These are phyloP conservation scores for Formica aserva DNA, from an alignment of 2,888 invertebrate genomes.

Conservation along the genomic window DNA sequence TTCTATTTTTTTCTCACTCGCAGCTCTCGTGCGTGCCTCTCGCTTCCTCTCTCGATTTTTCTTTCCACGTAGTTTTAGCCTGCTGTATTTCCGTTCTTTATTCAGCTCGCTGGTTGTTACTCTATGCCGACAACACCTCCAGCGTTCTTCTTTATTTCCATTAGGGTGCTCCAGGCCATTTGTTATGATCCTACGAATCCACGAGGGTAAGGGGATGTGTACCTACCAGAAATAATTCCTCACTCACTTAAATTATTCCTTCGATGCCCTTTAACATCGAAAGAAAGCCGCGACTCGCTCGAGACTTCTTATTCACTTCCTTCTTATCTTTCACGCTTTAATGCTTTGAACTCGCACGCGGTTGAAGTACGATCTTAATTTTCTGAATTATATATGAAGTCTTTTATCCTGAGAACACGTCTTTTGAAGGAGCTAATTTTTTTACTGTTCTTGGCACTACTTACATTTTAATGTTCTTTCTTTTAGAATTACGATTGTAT, in stretches of 20 bases:
- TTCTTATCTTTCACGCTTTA: constrained; percentile 16
- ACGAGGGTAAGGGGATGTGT: constrained; percentile 17
- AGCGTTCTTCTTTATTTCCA: constrained; percentile 76
- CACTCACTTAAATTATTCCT: constrained; percentile 72
- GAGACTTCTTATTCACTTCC: constrained; percentile 39
- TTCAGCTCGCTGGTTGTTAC: constrained; percentile 49
- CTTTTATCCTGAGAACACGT: constrained; percentile 1
- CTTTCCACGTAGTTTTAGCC: constrained; percentile 42
- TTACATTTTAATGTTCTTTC: neutral
- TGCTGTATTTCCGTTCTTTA: constrained; percentile 22
- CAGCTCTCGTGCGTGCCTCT: neutral
- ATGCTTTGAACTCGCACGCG: constrained; percentile 33
- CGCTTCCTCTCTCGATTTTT: neutral
- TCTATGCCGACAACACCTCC: constrained; percentile 62
- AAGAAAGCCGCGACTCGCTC: constrained; percentile 20
- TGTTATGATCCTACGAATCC: constrained; percentile 73
- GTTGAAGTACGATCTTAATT: constrained; percentile 29
- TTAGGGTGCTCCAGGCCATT: constrained; percentile 73
- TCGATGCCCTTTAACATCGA: constrained; percentile 61
- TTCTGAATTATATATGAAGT: constrained; percentile 43
- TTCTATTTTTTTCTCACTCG: constrained; percentile 24
- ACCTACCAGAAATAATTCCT: constrained; percentile 66
- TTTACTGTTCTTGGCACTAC: neutral
- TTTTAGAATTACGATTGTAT: neutral
- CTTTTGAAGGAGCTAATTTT: neutral